Evolutionary conservation across 2,113 vertebrate species (phyloP), one percentile per base, ranked within the genome.

Genomic region (Gulo gulo): DNA sequence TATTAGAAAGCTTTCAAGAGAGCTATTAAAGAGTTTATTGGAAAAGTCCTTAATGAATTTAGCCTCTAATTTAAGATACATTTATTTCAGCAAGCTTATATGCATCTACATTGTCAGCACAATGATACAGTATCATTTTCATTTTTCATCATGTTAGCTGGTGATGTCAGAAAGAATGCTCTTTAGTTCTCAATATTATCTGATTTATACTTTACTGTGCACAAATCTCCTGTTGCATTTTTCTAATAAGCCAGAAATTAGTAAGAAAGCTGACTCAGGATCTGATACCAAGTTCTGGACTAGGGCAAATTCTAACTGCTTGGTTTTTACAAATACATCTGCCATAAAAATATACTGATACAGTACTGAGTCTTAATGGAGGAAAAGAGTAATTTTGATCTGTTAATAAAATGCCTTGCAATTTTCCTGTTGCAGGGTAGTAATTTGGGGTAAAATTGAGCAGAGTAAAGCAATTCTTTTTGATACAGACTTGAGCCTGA

Each of bases 1-100:
- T 96, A 50, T 93, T 94, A 71, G 67, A 92, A 95, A 95, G 9
- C 12, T 92, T 95, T 96, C 61, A 65, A 88, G 73, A 90, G 81
- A 52, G 50, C 10, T 34, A 13, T 26, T 91, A 73, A 81, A 79
- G 47, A 61, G 4, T 78, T 80, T 89, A 3, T 63, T 74, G 39
- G 61, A 5, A 79, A 95, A 93, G 14, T 26, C 9, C 55, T 74
- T 84, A 61, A 91, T 83, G 36, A 91, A 74, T 84, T 74, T 86
- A 73, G 57, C 18, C 65, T 82, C 6, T 82, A 59, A 67, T 47
- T 61, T 89, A 80, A 97, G 50, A 65, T 18, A 39, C 9, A 67
- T 80, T 82, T 81, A 26, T 78, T 91, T 69, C 36, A 42, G 42
- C 8, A 23, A 86, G 10, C 26, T 39, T 11, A 13, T 31, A 50